Evolutionary conservation across 2,113 vertebrate genomes (phyloP).

Genomic region (Antechinus flavipes): DNA sequence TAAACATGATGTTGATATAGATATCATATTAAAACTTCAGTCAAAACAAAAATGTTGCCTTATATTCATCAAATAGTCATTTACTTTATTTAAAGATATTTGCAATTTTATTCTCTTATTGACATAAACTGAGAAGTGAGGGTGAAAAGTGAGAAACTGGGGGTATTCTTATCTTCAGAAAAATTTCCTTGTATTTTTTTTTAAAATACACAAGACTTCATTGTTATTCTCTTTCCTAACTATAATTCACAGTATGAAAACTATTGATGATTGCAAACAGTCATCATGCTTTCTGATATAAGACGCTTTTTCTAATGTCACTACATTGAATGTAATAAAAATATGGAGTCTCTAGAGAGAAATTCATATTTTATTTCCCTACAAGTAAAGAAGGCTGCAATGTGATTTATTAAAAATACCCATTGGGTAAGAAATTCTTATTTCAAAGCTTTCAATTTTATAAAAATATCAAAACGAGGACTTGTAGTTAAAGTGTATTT

Average conservation of each 20-base stretch:
- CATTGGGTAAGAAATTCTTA: constrained; percentile 40
- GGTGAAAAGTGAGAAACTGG: neutral
- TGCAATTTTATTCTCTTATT: neutral
- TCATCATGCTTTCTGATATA: constrained; percentile 45
- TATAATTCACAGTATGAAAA: neutral
- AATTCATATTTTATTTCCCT: constrained; percentile 67
- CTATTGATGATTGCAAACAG: constrained; percentile 29
- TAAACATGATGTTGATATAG: neutral
- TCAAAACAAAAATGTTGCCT: neutral
- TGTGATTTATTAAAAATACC: constrained; percentile 74
- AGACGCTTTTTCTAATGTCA: constrained; percentile 48
- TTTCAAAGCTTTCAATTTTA: constrained; percentile 56
- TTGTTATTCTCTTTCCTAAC: neutral
- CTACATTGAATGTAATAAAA: constrained; percentile 50
- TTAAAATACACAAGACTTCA: neutral
- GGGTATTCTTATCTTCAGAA: neutral
- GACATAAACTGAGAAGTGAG: neutral
- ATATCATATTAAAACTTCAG: neutral
- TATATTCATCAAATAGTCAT: neutral
- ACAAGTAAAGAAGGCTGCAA: constrained; percentile 53
- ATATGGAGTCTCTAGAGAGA: constrained; percentile 53
- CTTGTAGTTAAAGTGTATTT: neutral
- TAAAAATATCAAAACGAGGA: neutral
- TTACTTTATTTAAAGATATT: neutral
- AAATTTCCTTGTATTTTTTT: constrained; percentile 4